phyloP scores from a whole-genome alignment of 2,113 vertebrate species.

The Cavia aperea region DNA sequence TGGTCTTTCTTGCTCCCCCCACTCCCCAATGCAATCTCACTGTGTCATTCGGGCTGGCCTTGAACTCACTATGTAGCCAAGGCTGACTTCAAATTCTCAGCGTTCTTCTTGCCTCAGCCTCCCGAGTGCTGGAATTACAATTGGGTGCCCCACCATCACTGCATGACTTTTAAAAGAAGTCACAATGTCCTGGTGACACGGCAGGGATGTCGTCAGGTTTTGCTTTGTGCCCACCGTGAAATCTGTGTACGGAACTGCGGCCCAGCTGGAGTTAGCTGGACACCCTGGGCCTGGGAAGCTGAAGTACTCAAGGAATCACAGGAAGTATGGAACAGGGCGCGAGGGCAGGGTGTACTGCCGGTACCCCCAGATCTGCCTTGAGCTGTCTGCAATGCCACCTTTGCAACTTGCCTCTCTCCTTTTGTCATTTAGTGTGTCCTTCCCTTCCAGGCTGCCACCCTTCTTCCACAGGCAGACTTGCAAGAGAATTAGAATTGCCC shows the following conservation, averaged over 20 bases:
- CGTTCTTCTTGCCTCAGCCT: not conserved
- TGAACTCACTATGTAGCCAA: not conserved
- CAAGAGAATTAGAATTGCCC: slow-evolving; percentile 58
- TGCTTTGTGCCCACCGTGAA: not conserved
- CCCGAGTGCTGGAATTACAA: not conserved
- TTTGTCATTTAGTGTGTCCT: not conserved
- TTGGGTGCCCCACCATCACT: accelerated
- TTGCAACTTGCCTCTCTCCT: not conserved
- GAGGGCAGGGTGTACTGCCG: not conserved
- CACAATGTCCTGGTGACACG: not conserved
- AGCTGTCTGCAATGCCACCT: not conserved
- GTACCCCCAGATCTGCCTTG: not conserved
- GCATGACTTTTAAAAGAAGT: not conserved
- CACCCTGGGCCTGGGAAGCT: not conserved
- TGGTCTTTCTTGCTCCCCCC: too few relatives aligned
- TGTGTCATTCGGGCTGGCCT: too few relatives aligned
- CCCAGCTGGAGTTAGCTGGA: too few relatives aligned
- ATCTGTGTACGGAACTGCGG: not conserved
- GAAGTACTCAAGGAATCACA: not conserved
- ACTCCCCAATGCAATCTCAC: too few relatives aligned
- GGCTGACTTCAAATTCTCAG: not conserved
- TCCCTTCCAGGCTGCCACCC: slow-evolving; percentile 61
- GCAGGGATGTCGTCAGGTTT: not conserved
- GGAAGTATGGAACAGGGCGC: not conserved
- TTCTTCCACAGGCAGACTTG: slow-evolving; percentile 49